phyloP scores from a whole-genome alignment of 2,797 vertebrate species.

The Parauchenoglanis ngamensis region DNA sequence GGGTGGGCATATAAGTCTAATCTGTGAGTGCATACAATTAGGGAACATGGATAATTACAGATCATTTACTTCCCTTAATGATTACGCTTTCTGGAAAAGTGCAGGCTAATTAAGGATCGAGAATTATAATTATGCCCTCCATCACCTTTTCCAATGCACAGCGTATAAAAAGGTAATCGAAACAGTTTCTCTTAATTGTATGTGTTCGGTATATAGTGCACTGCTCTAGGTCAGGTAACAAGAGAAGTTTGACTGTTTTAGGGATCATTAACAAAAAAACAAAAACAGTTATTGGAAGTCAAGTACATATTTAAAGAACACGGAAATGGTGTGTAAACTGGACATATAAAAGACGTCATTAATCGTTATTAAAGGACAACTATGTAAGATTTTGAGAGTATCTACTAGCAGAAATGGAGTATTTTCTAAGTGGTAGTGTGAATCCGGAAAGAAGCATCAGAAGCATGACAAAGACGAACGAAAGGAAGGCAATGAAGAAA shows the following conservation, averaged over 20 bases:
- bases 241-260: background rate
- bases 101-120: background rate
- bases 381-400: no score
- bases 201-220: background rate
- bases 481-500: no score
- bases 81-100: background rate
- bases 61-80: constrained; percentile 2
- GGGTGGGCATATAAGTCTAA: background rate
- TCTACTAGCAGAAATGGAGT: no score
- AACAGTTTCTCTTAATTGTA: background rate
- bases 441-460: no score
- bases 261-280: no score
- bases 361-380: background rate
- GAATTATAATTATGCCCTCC: background rate
- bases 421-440: no score
- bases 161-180: background rate
- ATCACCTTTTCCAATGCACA: background rate
- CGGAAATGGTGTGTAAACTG: background rate
- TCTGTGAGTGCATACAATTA: no score
- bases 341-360: background rate
- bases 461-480: no score
- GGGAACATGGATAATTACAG: background rate
- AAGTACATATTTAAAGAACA: background rate
- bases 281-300: background rate
- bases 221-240: background rate